phyloP scores from a whole-genome alignment of 1,140 invertebrate genomes.

The Aporrectodea caliginosa region DNA sequence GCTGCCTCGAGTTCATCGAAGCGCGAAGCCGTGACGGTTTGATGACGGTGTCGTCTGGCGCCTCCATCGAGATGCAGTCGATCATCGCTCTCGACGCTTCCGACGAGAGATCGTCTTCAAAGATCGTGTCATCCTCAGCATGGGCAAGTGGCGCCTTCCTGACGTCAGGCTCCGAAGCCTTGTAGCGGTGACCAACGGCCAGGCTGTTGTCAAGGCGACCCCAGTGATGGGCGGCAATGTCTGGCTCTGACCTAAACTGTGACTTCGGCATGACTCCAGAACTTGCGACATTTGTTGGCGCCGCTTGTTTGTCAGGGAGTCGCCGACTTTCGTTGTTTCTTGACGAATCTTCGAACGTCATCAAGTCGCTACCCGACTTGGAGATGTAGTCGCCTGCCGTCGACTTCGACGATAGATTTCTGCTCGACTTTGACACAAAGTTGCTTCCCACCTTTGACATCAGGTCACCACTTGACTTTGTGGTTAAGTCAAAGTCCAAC shows the following conservation, averaged over 20 bases:
- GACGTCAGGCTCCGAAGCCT: neutral
- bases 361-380: neutral
- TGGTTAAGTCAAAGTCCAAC: neutral
- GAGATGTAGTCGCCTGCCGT: neutral
- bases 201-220: neutral
- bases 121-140: neutral
- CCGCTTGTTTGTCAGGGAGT: neutral
- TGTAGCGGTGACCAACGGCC: neutral
- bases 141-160: neutral
- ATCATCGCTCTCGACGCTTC: slow-evolving; percentile 2
- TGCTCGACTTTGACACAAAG: neutral
- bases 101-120: neutral
- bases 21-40: slow-evolving; percentile 28
- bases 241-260: neutral
- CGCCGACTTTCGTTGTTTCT: neutral
- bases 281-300: neutral
- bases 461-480: neutral
- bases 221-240: neutral
- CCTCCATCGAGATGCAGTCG: slow-evolving; percentile 26
- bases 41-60: slow-evolving; percentile 32
- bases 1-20: slow-evolving; percentile 26
- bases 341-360: neutral
- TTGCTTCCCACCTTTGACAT: neutral
- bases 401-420: neutral
- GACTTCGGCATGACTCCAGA: neutral